These are phyloP conservation scores for Ectropis crepuscularia DNA, from an alignment of 2,888 invertebrate species.

Conservation along the genomic window DNA sequence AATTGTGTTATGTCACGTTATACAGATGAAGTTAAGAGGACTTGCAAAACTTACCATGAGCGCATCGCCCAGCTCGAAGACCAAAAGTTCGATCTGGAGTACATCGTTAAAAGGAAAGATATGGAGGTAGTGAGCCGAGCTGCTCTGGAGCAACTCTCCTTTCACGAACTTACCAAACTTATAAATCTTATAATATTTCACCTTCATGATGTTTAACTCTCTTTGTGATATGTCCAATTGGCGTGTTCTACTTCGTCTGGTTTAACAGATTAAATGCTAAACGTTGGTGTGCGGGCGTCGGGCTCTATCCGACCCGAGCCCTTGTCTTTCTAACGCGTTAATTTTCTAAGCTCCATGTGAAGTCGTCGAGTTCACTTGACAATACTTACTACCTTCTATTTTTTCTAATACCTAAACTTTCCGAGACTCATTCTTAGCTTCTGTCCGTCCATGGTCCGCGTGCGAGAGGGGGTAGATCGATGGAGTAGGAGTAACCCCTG, in stretches of 20 bases:
- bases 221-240: constrained; percentile 72
- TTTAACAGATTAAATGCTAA: constrained; percentile 67
- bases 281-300: constrained; percentile 59
- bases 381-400: constrained; percentile 68
- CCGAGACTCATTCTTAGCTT: constrained; percentile 69
- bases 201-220: constrained; percentile 67
- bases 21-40: constrained; percentile 90
- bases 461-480: constrained; percentile 52
- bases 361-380: constrained; percentile 63
- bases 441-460: constrained; percentile 63
- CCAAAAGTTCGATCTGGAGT: constrained; percentile 99
- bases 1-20: constrained; percentile 75
- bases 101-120: constrained; percentile 99
- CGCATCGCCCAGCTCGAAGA: constrained; percentile 96
- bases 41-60: constrained; percentile 93
- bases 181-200: constrained; percentile 58
- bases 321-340: constrained; percentile 72
- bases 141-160: constrained; percentile 64
- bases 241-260: constrained; percentile 74
- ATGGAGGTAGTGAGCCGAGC: constrained; percentile 93
- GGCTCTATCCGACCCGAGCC: constrained; percentile 49
- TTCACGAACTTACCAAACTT: constrained; percentile 74
- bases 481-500: constrained; percentile 61
- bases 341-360: constrained; percentile 73
- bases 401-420: constrained; percentile 61